Evolutionary conservation across 2,797 vertebrate species (phyloP).

Genomic region (Manis crassicaudata): DNA sequence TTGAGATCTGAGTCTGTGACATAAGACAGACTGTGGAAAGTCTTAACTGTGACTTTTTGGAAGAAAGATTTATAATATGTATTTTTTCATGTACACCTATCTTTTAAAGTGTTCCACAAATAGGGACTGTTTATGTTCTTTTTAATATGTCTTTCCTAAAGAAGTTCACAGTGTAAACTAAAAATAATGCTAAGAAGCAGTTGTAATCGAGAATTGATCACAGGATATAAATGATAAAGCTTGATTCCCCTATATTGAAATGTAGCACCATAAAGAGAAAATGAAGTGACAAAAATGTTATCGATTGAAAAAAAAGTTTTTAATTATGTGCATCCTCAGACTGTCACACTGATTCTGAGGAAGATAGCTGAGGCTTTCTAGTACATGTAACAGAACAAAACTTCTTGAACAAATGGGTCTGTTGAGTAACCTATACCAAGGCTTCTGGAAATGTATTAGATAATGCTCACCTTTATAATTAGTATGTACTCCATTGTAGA

Average conservation of each 20-base stretch:
- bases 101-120: not conserved
- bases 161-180: not conserved
- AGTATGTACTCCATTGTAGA: not conserved
- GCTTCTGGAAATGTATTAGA: not conserved
- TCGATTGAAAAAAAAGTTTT: accelerated
- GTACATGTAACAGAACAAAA: not conserved
- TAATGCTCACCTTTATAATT: not conserved
- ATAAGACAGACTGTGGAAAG: not conserved
- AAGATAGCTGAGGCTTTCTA: not conserved
- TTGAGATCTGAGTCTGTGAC: not conserved
- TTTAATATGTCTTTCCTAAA: slow-evolving; percentile 5
- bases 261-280: not conserved
- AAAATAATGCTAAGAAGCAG: not conserved
- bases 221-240: not conserved
- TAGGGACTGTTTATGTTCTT: not conserved
- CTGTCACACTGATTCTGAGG: not conserved
- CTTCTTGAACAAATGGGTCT: not conserved
- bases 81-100: not conserved
- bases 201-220: not conserved
- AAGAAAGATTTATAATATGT: not conserved
- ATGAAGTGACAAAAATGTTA: not conserved
- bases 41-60: not conserved
- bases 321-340: not conserved
- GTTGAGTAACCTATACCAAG: not conserved
- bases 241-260: not conserved